phyloP scores from a whole-genome alignment of 2,888 invertebrate genomes.

The Drosophila glabriapex region DNA sequence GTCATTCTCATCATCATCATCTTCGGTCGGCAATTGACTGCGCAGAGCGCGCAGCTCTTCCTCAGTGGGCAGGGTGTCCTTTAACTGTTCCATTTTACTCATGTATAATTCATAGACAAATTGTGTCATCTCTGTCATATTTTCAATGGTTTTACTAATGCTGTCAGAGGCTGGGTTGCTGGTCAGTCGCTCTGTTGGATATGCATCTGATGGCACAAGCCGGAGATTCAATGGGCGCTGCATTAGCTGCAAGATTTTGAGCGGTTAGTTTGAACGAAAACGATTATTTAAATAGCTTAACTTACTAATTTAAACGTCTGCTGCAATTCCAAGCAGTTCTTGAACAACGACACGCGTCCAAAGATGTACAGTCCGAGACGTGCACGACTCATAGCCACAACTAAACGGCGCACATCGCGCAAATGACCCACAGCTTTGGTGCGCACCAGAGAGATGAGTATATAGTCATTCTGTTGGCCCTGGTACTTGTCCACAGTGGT shows the following conservation, averaged over 20 bases:
- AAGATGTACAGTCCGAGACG: slow-evolving; percentile 98
- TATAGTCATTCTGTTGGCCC: slow-evolving; percentile 99
- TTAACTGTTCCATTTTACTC: slow-evolving; percentile 89
- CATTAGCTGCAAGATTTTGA: slow-evolving; percentile 88
- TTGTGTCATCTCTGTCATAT: slow-evolving; percentile 97
- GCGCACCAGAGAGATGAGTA: slow-evolving; percentile 97
- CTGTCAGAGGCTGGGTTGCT: slow-evolving; percentile 84
- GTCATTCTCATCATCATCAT: slow-evolving; percentile 51
- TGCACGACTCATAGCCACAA: slow-evolving; percentile 99
- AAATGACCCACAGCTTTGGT: slow-evolving; percentile 99
- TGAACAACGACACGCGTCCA: slow-evolving; percentile 95
- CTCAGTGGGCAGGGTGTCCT: slow-evolving; percentile 80
- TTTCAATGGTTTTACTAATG: slow-evolving; percentile 77
- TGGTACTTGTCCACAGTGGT: slow-evolving; percentile 99
- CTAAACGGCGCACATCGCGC: slow-evolving; percentile 96
- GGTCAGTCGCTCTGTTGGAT: slow-evolving; percentile 89
- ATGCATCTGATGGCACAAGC: slow-evolving; percentile 92
- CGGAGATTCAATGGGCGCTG: slow-evolving; percentile 92
- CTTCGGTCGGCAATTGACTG: slow-evolving; percentile 86
- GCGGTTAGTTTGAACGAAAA: neutral
- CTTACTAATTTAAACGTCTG: slow-evolving; percentile 96
- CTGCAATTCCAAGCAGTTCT: slow-evolving; percentile 98
- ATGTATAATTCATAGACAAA: slow-evolving; percentile 97
- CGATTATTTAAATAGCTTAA: neutral
- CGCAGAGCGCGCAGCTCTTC: slow-evolving; percentile 77